A percentile compares a stretch with the other conserved stretches of the same genome.
These are phyloP conservation scores for Gephyroberyx darwinii DNA, from an alignment of 2,797 vertebrate species.

Conservation along the genomic window DNA sequence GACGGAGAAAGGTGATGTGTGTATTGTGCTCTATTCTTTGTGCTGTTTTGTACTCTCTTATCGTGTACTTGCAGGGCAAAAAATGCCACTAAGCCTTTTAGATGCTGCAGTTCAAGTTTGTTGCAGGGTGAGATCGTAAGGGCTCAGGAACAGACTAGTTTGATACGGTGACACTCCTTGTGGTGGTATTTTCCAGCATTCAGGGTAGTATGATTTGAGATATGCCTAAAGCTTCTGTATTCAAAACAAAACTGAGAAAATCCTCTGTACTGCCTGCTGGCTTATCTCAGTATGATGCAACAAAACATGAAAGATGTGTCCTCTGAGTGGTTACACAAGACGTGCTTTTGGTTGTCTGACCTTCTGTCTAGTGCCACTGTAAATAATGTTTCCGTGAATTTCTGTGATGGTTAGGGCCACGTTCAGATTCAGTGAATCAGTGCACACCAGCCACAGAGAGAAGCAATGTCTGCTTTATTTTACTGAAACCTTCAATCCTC, in stretches of 20 bases:
- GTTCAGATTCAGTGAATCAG: slow-evolving; percentile 6
- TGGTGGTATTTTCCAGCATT: slow-evolving; percentile 50
- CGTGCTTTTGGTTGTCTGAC: slow-evolving; percentile 21
- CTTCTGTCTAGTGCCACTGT: slow-evolving; percentile 20
- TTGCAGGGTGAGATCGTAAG: slow-evolving; percentile 41
- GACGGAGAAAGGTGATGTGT: slow-evolving; percentile 42
- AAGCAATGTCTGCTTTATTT: slow-evolving; percentile 45
- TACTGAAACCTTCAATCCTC: neutral
- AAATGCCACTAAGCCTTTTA: slow-evolving; percentile 38
- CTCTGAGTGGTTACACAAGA: slow-evolving; percentile 51
- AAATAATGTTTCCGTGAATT: slow-evolving; percentile 13
- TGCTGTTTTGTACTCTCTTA: slow-evolving; percentile 17
- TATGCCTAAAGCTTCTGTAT: slow-evolving; percentile 63
- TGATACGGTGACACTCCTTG: slow-evolving; percentile 50
- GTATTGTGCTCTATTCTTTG: slow-evolving; percentile 27
- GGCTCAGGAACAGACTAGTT: slow-evolving; percentile 41
- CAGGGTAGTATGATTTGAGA: slow-evolving; percentile 45
- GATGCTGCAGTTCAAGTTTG: slow-evolving; percentile 39
- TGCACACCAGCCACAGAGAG: slow-evolving; percentile 9
- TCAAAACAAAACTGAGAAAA: slow-evolving; percentile 67
- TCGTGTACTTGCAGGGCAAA: slow-evolving; percentile 35
- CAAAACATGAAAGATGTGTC: slow-evolving; percentile 47
- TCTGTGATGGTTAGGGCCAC: slow-evolving; percentile 2
- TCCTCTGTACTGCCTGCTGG: slow-evolving; percentile 53
- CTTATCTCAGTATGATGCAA: slow-evolving; percentile 67